Conservation (phyloP, 1,140 invertebrate genomes). For the Solen grandis region DNA sequence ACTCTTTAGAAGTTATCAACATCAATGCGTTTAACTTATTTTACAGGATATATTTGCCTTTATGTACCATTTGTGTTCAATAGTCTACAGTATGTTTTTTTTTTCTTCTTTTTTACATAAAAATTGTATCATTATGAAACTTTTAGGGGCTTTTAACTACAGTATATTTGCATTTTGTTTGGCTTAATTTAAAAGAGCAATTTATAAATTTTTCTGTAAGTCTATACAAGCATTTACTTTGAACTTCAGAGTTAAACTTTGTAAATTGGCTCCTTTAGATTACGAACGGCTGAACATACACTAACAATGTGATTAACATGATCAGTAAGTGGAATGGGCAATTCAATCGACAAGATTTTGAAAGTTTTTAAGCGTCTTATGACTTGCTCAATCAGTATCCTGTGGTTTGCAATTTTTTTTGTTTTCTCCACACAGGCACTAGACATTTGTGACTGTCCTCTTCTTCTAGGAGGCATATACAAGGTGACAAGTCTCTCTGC, state of each 20-base stretch:
- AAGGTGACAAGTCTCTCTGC: not conserved
- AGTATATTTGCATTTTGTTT: no score
- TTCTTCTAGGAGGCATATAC: conserved; percentile 1
- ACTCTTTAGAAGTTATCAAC: no score
- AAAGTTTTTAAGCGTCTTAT: conserved; percentile 17
- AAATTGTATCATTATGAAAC: no score
- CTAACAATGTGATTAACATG: not conserved
- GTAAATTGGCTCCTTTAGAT: not conserved
- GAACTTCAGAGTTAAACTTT: not conserved
- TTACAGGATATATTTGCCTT: no score
- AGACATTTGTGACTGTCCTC: conserved; percentile 12
- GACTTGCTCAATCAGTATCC: conserved; percentile 22
- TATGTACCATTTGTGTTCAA: no score
- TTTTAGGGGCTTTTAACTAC: no score
- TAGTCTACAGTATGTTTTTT: no score
- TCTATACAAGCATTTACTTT: no score
- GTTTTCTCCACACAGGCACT: conserved; percentile 4
- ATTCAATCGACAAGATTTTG: not conserved
- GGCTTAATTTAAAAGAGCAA: no score
- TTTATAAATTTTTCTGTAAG: no score
- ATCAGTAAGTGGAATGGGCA: not conserved
- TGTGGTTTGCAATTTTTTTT: conserved; percentile 11
- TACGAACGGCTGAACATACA: not conserved
- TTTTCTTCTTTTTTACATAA: no score
- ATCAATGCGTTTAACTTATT: no score